Evolutionary conservation across 2,888 invertebrate genomes (phyloP).

Genomic region (Cryptocheilus praepositus): DNA sequence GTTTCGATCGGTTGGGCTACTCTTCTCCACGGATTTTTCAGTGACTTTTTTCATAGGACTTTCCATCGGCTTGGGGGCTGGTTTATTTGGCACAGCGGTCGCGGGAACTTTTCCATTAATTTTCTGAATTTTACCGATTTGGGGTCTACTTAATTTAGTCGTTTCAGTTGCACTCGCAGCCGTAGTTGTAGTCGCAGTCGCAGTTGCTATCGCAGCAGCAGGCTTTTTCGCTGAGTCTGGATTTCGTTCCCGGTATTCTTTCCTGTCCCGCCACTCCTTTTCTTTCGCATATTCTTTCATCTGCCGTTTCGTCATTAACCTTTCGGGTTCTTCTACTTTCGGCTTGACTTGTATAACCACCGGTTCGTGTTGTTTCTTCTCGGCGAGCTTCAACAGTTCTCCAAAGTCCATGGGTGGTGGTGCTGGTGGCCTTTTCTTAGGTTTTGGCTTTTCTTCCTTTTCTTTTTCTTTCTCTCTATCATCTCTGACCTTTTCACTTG

Average conservation of each 20-base stretch:
- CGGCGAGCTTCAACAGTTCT: constrained; percentile 87
- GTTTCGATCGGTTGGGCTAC: constrained; percentile 15
- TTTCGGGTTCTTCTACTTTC: constrained; percentile 78
- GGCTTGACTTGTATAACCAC: constrained; percentile 78
- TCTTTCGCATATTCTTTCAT: constrained; percentile 85
- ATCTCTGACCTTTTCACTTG: constrained; percentile 59
- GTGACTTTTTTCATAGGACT: constrained; percentile 22
- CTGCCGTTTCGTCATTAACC: constrained; percentile 88
- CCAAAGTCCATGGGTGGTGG: constrained; percentile 88
- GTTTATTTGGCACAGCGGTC: constrained; percentile 31
- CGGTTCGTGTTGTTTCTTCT: constrained; percentile 89
- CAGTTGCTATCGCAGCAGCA: too few relatives aligned
- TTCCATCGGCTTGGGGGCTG: constrained; percentile 31
- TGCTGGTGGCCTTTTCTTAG: constrained; percentile 76
- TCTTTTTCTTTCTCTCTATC: constrained; percentile 63
- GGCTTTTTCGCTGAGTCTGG: constrained; percentile 19
- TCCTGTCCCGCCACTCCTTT: constrained; percentile 80
- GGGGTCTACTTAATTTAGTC: constrained; percentile 48
- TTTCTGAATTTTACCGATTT: constrained; percentile 50
- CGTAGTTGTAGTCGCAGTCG: too few relatives aligned
- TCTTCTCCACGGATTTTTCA: constrained; percentile 27
- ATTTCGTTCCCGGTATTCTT: constrained; percentile 61
- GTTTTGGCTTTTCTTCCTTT: constrained; percentile 75
- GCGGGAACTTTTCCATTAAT: constrained; percentile 31
- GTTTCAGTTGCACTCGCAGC: constrained; percentile 16